Conservation (phyloP, 2,113 vertebrate species). For the Phalacrocorax pelagicus region DNA sequence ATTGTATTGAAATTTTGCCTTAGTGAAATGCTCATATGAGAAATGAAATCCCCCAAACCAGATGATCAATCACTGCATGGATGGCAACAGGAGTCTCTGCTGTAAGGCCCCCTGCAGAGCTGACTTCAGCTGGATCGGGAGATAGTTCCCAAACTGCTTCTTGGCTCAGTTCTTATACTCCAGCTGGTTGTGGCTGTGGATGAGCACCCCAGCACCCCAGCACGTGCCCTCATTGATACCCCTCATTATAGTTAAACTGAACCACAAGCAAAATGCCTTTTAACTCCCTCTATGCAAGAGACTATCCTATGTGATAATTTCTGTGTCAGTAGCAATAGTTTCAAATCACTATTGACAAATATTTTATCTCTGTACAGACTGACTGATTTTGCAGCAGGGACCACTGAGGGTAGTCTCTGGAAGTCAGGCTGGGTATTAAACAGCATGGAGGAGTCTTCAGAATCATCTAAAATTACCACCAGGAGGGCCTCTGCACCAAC, state of each 20-base stretch:
- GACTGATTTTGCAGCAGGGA: not conserved
- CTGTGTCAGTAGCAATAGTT: not conserved
- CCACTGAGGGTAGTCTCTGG: not conserved
- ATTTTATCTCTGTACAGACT: not conserved
- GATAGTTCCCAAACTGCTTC: not conserved
- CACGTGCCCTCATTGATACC: not conserved
- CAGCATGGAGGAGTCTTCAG: not conserved
- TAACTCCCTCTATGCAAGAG: not conserved
- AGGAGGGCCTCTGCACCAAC: rapidly evolving
- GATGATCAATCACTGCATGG: not conserved
- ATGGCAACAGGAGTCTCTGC: not conserved
- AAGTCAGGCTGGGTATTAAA: not conserved
- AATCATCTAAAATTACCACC: not conserved
- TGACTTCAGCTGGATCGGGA: not conserved
- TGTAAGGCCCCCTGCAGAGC: not conserved
- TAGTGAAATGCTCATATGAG: not conserved
- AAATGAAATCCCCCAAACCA: not conserved
- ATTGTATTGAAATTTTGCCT: not conserved
- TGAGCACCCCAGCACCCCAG: not conserved
- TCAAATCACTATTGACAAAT: not conserved
- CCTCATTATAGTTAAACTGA: not conserved
- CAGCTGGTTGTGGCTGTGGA: not conserved
- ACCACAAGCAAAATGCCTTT: not conserved
- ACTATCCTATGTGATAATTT: not conserved
- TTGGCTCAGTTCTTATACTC: not conserved